Evolutionary conservation across 2,888 invertebrate species (phyloP).

Genomic region (Chymomyza amoena): DNA sequence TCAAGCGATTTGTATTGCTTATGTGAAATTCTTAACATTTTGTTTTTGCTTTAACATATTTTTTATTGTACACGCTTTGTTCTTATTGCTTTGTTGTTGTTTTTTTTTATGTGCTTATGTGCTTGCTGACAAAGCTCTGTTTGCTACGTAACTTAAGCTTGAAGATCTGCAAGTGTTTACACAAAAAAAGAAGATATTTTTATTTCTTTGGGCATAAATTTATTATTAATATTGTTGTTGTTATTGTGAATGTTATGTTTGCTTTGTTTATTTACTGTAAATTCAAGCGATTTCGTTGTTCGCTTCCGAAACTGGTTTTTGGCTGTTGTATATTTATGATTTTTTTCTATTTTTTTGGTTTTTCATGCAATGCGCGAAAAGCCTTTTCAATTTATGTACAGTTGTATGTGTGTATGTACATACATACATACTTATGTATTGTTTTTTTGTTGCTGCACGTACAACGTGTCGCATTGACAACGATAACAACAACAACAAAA

Average conservation of each 20-base stretch:
- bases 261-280: neutral
- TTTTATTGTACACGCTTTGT: neutral
- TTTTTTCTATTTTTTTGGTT: neutral
- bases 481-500: slow-evolving; percentile 23
- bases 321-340: neutral
- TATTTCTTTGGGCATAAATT: neutral
- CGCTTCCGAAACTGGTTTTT: neutral
- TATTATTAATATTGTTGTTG: neutral
- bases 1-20: neutral
- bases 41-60: neutral
- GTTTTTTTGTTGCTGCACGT: slow-evolving; percentile 12
- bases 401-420: slow-evolving; percentile 10
- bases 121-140: neutral
- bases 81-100: neutral
- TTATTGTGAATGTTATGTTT: neutral
- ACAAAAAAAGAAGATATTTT: neutral
- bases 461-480: slow-evolving; percentile 47
- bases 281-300: neutral
- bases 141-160: neutral
- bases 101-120: neutral
- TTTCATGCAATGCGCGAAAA: neutral
- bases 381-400: neutral
- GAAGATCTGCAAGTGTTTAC: too few species aligned
- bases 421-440: neutral
- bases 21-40: neutral